These are phyloP conservation scores for Triplophysa yarkandensis DNA, from an alignment of 2,797 vertebrate genomes.

Conservation along the genomic window DNA sequence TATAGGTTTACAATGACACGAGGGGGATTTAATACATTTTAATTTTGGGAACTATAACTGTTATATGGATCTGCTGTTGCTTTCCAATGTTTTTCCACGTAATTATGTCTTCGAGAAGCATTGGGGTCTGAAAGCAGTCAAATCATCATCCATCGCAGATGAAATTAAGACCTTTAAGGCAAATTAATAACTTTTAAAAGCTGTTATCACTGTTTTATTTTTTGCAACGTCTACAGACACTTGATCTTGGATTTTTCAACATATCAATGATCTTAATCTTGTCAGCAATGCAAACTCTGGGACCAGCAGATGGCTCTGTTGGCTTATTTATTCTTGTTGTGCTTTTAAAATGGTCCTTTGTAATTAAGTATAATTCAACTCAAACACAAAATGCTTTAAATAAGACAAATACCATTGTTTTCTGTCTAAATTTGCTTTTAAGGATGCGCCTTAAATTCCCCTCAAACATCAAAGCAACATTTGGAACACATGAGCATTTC, in stretches of 20 bases:
- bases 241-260: background rate
- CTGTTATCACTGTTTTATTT: background rate
- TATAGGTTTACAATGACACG: no score
- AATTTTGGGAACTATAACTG: no score
- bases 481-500: background rate
- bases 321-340: constrained; percentile 48
- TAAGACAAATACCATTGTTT: background rate
- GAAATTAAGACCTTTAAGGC: background rate
- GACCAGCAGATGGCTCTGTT: constrained; percentile 57
- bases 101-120: no score
- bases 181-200: background rate
- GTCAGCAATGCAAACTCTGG: constrained; percentile 47
- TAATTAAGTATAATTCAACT: background rate
- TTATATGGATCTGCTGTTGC: no score
- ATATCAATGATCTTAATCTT: constrained; percentile 50
- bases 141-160: background rate
- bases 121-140: background rate
- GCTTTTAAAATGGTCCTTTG: background rate
- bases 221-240: background rate
- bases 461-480: background rate
- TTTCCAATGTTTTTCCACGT: no score
- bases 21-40: no score
- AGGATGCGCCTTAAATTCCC: background rate
- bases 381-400: background rate
- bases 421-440: background rate